Evolutionary conservation across 2,797 vertebrate genomes (phyloP).

Genomic region (Anas capensis): DNA sequence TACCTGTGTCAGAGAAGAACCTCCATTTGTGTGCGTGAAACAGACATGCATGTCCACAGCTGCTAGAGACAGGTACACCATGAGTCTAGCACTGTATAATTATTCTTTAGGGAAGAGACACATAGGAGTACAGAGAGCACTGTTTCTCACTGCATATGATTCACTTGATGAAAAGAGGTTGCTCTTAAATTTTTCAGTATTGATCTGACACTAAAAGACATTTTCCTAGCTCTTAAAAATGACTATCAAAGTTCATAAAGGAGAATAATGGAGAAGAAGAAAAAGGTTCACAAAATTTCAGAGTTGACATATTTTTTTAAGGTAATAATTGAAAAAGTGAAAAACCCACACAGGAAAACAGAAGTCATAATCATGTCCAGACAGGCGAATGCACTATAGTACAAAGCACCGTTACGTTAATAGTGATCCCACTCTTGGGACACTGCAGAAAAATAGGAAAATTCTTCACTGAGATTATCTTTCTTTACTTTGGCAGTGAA

Average conservation of each 20-base stretch:
- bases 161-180: background rate
- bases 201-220: background rate
- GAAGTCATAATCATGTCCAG: conserved; percentile 35
- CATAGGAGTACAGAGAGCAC: background rate
- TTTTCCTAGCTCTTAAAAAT: conserved; percentile 28
- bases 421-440: background rate
- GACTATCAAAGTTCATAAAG: background rate
- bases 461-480: background rate
- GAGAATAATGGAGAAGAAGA: background rate
- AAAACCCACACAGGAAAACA: background rate
- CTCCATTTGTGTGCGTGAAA: background rate
- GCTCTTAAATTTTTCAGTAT: background rate
- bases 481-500: background rate
- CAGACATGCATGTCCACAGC: background rate
- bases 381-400: conserved; percentile 39
- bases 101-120: background rate
- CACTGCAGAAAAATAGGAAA: background rate
- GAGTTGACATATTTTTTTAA: background rate
- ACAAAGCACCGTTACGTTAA: background rate
- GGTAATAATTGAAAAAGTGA: background rate
- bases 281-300: background rate
- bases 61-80: background rate
- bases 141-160: conserved; percentile 28
- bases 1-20: background rate
- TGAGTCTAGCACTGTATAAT: background rate